Base-by-base conservation (phyloP, 2,113 vertebrate genomes). In the Leptocoma aspasia region DNA sequence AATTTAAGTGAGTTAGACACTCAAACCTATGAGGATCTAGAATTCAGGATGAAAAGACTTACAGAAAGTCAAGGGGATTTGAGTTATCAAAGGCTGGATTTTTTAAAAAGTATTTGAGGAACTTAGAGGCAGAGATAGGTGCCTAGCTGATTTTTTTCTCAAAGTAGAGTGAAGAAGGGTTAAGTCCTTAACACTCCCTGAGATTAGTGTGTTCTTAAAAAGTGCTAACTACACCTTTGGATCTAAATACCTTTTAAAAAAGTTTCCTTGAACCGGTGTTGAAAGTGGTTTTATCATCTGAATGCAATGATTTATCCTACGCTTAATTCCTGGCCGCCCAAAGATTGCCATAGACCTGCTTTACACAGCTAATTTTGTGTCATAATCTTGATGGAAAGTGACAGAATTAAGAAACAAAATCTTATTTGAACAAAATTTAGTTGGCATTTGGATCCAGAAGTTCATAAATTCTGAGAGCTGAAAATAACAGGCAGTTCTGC, bases 11-110 rank as follows among this genome's bases (percentile, higher is more conserved):
- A 64, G 50, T 71, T 56, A 88, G 90, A 77, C 37, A 20, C 60
- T 61, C 53, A 78, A 90, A 94, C 39, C 44, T 88, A 28, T 39
- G 49, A 86, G 69, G 61, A 94, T 81, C 93, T 85, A 93, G 72
- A 92, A 78, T 94, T 86, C 81, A 71, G 69, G 82, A 94, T 90
- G 80, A 92, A 93, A 95, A 92, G 60, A 24, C 49, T 86, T 63
- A 73, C 16, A 24, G 47, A 92, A 89, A 95, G 60, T 56, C 92
- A 91, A 71, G 72, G 56, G 56, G 86, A 95, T 97, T 94, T 94
- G 49, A 37, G 47, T 60, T 96, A 96, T 94, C 94, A 95, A 95
- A 96, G 76, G 27, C 56, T 12, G 92, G 92, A 88, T 63, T 88
- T 93, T 90, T 86, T 4, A 0, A n/a, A 92, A 92, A 92, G 83